Conservation (phyloP, 2,888 invertebrate species). For the Cyrtodaria siliqua region DNA sequence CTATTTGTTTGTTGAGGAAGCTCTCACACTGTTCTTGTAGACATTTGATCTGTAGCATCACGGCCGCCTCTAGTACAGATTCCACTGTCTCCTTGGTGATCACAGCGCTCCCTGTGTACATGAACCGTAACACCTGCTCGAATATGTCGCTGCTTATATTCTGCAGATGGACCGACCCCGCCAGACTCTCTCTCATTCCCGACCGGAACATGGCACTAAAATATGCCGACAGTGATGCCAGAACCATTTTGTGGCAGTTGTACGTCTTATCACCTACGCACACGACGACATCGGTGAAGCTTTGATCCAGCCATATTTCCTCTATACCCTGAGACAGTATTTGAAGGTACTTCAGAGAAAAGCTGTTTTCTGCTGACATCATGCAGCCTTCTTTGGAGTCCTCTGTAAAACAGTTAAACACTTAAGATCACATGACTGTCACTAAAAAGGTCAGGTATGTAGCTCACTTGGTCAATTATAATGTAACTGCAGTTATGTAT, state of each 20-base stretch:
- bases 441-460: too few relatives aligned
- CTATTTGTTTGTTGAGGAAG: constrained; percentile 88
- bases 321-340: constrained; percentile 60
- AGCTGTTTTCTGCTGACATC: too few relatives aligned
- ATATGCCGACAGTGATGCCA: constrained; percentile 66
- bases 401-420: too few relatives aligned
- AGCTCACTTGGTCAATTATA: too few relatives aligned
- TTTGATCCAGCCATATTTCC: constrained; percentile 55
- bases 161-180: constrained; percentile 60
- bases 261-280: constrained; percentile 57
- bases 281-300: constrained; percentile 65
- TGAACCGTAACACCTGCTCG: constrained; percentile 92
- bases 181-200: constrained; percentile 68
- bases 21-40: constrained; percentile 93
- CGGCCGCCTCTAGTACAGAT: constrained; percentile 90
- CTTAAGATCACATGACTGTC: too few relatives aligned
- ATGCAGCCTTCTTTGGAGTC: too few relatives aligned
- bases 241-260: constrained; percentile 65
- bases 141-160: constrained; percentile 90
- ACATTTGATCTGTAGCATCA: constrained; percentile 93
- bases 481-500: too few relatives aligned
- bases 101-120: constrained; percentile 92
- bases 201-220: constrained; percentile 65
- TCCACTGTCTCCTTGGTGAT: constrained; percentile 93
- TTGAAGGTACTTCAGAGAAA: constrained; percentile 45